Conservation (phyloP, 2,113 vertebrate species). For the Nannobrachium achirus region DNA sequence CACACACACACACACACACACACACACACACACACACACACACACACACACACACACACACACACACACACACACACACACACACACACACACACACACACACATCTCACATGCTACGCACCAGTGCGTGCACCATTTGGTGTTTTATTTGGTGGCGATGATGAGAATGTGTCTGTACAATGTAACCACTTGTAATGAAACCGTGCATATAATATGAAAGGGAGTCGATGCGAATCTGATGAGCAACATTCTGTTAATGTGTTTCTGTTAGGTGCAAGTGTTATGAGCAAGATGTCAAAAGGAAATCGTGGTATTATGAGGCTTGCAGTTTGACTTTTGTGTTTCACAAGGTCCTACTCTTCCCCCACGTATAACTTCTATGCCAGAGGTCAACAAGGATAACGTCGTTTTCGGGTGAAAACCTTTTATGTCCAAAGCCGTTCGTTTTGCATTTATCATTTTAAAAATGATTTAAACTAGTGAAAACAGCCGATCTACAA, state of each 20-base stretch:
- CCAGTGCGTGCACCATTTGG: not conserved
- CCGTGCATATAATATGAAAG: slow-evolving; percentile 13
- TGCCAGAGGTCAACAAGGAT: not conserved
- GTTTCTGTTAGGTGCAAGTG: slow-evolving; percentile 9
- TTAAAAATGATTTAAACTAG: too few species aligned
- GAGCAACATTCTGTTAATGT: slow-evolving; percentile 1
- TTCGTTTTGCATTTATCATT: too few species aligned
- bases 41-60: not conserved
- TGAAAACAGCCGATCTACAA: too few species aligned
- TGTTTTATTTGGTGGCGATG: slow-evolving; percentile 26
- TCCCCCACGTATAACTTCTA: not conserved
- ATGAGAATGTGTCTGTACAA: slow-evolving; percentile 18
- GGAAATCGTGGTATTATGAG: not conserved
- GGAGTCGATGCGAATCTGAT: slow-evolving; percentile 19
- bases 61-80: not conserved
- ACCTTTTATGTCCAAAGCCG: too few species aligned
- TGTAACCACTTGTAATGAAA: slow-evolving; percentile 4
- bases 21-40: slow-evolving; percentile 8
- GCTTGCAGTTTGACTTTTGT: not conserved
- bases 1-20: slow-evolving; percentile 27
- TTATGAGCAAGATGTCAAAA: not conserved
- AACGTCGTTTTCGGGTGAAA: too few species aligned
- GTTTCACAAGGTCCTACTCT: slow-evolving; percentile 9
- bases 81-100: not conserved
- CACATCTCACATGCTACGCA: not conserved